Base-by-base conservation (phyloP, 2,888 invertebrate species). In the Yponomeuta sedellus region DNA sequence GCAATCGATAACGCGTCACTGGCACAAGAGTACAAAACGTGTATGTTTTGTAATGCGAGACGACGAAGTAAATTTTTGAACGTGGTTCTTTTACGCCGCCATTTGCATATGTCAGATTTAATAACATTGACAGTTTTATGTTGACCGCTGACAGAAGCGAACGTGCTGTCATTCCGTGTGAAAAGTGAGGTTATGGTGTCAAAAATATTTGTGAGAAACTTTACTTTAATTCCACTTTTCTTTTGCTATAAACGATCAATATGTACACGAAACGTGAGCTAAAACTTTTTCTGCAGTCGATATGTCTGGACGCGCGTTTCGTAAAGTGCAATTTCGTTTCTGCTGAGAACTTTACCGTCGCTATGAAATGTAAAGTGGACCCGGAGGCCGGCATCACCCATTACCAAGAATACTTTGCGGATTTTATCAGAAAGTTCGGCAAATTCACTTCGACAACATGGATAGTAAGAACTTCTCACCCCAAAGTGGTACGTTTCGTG, bases 381-480 rank as follows among this genome's bases (percentile, higher is more conserved):
- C 66, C 66, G 11, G 69, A 74, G 4, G 67, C 69, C 11, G 59
- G 65, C 0, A 8, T 59, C 3, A 69, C 72, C 2, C 71, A 69
- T 58, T 78, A 77, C 71, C 74, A 68, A 57, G 56, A 71, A 3
- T 76, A 73, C 65, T 61, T 69, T 0, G 68, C 65, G 8, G 66
- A 72, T 25, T 81, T 80, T 80, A 72, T 80, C 0, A 67, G 62
- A 3, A 77, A 75, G 58, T 80, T 81, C 64, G 73, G 75, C 0
- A 71, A 67, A 56, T 80, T 77, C 66, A 80, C 80, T 0, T 70
- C 74, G n/a, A 77, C 76, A 0, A 70, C 68, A 0, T 77, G 77
- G 81, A 76, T 75, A 20, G 77, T 78, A 1, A 67, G 71, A 57
- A 64, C 63, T 22, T 69, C 70, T 16, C 77, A 70, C 39, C 72